Conservation (phyloP, 2,113 vertebrate species). For the Oreochromis spilurus region DNA sequence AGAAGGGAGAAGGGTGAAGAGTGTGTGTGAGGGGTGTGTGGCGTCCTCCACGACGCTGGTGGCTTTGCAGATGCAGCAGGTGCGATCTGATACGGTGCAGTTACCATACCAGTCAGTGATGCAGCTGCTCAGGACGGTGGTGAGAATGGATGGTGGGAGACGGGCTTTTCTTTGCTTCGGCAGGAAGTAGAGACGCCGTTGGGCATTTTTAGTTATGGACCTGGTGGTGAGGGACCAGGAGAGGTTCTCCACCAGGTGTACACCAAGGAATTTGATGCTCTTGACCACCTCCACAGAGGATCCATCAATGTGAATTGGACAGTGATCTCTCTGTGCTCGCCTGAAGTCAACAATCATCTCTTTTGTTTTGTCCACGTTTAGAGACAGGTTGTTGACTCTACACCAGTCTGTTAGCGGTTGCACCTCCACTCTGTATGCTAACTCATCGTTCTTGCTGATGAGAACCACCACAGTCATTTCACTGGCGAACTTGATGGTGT, state of each 20-base stretch:
- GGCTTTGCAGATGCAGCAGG: too few relatives aligned
- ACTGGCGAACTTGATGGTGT: background rate
- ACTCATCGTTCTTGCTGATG: background rate
- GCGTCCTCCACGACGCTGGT: too few relatives aligned
- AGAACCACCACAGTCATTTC: background rate
- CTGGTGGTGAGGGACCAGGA: background rate
- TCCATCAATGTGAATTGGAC: background rate
- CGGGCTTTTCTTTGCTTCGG: background rate
- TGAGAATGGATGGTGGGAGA: background rate
- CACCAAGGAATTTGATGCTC: background rate
- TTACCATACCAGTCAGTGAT: background rate
- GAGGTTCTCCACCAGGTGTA: background rate
- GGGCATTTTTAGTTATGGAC: background rate
- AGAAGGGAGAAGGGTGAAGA: too few relatives aligned
- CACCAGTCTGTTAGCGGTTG: background rate
- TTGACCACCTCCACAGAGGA: background rate
- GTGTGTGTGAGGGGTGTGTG: too few relatives aligned
- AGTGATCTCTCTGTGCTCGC: background rate
- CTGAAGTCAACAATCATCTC: background rate
- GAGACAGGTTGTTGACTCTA: background rate
- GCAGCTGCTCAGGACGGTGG: background rate
- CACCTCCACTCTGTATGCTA: background rate
- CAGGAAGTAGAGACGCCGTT: background rate
- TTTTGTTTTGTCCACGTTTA: background rate
- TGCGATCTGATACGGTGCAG: background rate